phyloP scores from a whole-genome alignment of 2,113 vertebrate species.

The Lathamus discolor region DNA sequence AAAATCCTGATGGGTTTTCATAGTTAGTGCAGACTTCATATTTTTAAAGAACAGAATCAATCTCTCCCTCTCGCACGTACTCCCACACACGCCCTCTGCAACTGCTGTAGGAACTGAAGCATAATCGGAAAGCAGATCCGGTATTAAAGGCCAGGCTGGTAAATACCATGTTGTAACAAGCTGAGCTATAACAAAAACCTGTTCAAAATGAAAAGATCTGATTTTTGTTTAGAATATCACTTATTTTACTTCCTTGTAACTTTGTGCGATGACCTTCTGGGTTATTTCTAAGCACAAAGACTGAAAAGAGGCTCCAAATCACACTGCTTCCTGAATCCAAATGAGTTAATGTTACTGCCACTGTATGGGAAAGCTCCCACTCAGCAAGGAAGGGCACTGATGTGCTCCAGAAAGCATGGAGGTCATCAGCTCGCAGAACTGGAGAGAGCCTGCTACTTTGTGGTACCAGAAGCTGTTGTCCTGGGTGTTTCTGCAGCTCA shows the following conservation, averaged over 20 bases:
- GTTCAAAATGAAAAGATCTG: neutral
- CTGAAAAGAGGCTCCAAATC: neutral
- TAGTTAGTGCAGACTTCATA: conserved; percentile 43
- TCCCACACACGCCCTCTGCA: conserved; percentile 51
- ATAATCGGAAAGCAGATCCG: conserved; percentile 54
- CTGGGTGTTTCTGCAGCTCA: neutral
- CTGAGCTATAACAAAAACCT: conserved; percentile 38
- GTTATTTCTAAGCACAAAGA: conserved; percentile 20
- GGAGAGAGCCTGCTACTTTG: fast-evolving
- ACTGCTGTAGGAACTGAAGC: conserved; percentile 53
- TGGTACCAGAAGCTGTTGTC: neutral
- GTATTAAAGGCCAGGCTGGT: conserved; percentile 59
- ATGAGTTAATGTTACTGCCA: neutral
- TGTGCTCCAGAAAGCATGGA: fast-evolving
- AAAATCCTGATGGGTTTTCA: conserved; percentile 51
- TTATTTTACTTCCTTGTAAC: neutral
- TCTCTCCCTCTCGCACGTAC: conserved; percentile 29
- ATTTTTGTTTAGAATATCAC: neutral
- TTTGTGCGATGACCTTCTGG: neutral
- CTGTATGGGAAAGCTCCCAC: neutral
- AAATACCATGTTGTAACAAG: conserved; percentile 34
- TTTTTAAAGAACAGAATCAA: conserved; percentile 60
- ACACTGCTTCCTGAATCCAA: neutral
- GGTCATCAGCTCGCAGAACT: neutral
- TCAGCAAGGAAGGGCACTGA: neutral